Base-by-base conservation (phyloP, 2,888 invertebrate genomes). In the Hirtodrosophila alboralis region DNA sequence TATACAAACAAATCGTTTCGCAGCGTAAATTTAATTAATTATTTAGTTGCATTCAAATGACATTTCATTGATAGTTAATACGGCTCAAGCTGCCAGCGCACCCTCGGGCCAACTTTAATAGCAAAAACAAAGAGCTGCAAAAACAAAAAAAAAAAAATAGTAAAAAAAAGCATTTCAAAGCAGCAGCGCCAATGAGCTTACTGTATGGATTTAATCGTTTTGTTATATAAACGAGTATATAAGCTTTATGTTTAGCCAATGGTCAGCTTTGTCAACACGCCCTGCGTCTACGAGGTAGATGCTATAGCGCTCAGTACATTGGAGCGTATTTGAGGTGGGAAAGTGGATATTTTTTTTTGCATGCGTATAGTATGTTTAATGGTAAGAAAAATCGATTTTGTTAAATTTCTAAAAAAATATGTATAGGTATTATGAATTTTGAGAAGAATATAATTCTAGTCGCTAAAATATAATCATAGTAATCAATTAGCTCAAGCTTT, bases 1-100 rank as follows among this genome's bases (percentile, higher is more conserved):
- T 66, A 84, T 75, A 43, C 70, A 76, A 85, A 84, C 77, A 80
- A 80, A 67, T 68, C 64, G 72, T 66, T 63, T 47, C 51, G 54
- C 36, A 64, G 61, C 38, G 63, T 56, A 69, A 66, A 71, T 52
- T 52, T 67, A 76, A 66, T 78, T 79, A 85, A 83, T 75, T 76
- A 83, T 74, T 72, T 83, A 57, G 69, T 44, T 75, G 64, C 80
- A 76, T 66, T 81, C 60, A 57, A 79, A 62, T 66, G 62, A 23
- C 43, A 36, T 64, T 57, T 66, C 65, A 69, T 76, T 72, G 74
- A 60, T 67, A 65, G 54, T 72, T 45, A 80, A 59, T 49, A 54
- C 38, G 58, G 54, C 52, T 43, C 34, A 69, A 76, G 45, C 52
- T 62, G 56, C 14, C 4, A 65, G 27, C 75, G 59, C 85, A 79